A percentile compares a stretch with the other conserved stretches of the same genome.
These are phyloP conservation scores for Nasonia vitripennis DNA, from an alignment of 1,140 invertebrate genomes.

Conservation along the genomic window DNA sequence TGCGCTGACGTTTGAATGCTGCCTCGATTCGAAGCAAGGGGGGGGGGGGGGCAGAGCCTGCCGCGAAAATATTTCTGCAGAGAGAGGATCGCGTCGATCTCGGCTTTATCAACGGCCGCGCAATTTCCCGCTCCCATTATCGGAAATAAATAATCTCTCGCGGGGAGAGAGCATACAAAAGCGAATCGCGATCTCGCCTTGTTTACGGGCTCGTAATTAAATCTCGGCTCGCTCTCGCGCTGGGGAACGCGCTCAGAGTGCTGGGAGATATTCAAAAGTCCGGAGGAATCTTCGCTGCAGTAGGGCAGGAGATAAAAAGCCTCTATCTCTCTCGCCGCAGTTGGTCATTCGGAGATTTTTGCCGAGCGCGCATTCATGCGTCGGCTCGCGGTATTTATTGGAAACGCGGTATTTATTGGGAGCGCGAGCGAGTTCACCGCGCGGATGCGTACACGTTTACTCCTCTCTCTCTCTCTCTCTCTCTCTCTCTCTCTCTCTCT, in stretches of 20 bases:
- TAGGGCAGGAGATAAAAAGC: conserved; percentile 60
- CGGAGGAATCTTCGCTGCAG: conserved; percentile 48
- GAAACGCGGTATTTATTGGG: conserved; percentile 61
- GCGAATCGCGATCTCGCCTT: conserved; percentile 47
- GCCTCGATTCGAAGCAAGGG: conserved; percentile 54
- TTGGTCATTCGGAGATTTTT: conserved; percentile 72
- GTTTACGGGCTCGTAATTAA: conserved; percentile 53
- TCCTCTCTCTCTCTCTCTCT: no score
- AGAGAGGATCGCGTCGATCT: no score
- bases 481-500: conserved; percentile 52
- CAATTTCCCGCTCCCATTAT: not conserved
- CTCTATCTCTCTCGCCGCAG: conserved; percentile 58
- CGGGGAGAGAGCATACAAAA: conserved; percentile 7
- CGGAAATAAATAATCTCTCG: conserved; percentile 45
- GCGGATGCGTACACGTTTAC: conserved; percentile 57
- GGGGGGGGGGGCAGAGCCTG: not conserved
- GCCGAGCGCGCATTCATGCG: conserved; percentile 69
- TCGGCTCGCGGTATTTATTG: conserved; percentile 71
- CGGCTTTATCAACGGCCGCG: no score
- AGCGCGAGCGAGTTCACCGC: conserved; percentile 51
- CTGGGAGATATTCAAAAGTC: conserved; percentile 45
- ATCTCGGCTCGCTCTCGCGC: no score
- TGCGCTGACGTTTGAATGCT: conserved; percentile 72
- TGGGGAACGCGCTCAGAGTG: no score
- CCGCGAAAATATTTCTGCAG: not conserved